Conservation (phyloP, 2,888 invertebrate genomes). For the Lasioglossum zephyrum region DNA sequence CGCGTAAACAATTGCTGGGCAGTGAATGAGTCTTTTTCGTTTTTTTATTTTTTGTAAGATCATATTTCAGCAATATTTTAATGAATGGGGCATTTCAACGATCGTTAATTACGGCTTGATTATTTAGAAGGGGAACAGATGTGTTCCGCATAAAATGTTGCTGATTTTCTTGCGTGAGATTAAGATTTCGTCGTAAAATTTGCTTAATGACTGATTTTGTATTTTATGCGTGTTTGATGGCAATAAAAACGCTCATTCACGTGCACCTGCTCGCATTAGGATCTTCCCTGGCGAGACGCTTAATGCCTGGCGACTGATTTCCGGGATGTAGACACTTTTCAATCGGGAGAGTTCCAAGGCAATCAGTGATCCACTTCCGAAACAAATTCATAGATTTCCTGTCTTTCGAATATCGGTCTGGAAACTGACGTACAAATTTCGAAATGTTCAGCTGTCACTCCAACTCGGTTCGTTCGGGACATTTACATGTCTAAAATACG, state of each 20-base stretch:
- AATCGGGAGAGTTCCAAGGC: background rate
- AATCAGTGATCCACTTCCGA: background rate
- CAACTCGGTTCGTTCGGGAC: background rate
- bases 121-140: background rate
- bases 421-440: background rate
- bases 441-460: background rate
- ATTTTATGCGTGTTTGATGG: background rate
- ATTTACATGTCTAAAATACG: background rate
- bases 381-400: background rate
- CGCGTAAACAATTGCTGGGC: too few species aligned
- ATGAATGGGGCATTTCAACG: background rate
- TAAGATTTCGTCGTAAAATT: background rate
- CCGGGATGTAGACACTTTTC: slow-evolving; percentile 6
- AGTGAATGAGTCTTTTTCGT: too few species aligned
- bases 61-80: background rate
- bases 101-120: background rate
- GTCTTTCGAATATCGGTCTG: background rate
- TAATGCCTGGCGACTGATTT: background rate
- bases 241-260: background rate
- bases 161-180: background rate
- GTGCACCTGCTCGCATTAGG: slow-evolving; percentile 1
- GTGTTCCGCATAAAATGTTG: background rate
- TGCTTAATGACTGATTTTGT: background rate
- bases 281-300: background rate
- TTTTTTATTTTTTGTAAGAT: background rate